Conservation (phyloP, 2,113 vertebrate species). For the Lynx canadensis region DNA sequence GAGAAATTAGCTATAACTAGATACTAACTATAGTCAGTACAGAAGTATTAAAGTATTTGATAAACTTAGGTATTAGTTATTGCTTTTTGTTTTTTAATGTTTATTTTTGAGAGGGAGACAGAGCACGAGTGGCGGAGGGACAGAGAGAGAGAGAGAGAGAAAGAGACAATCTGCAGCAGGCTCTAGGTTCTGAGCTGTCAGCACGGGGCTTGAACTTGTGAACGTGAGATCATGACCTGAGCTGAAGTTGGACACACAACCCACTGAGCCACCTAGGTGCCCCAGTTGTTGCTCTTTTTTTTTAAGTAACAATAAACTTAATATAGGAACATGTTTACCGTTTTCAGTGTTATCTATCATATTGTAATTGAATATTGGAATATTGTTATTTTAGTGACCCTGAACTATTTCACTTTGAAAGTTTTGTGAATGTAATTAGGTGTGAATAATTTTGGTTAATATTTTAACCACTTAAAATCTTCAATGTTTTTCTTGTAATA, state of each 20-base stretch:
- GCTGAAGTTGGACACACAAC: too few relatives aligned
- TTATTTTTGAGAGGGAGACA: too few relatives aligned
- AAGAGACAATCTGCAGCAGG: too few relatives aligned
- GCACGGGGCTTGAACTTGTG: too few relatives aligned
- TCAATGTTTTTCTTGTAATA: not conserved
- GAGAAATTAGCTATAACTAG: not conserved
- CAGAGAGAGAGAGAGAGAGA: too few relatives aligned
- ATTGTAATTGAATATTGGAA: not conserved
- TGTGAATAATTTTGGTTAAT: not conserved
- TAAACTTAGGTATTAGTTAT: not conserved
- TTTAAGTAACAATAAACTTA: conserved; percentile 1
- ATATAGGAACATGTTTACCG: not conserved
- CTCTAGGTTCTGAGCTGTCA: too few relatives aligned
- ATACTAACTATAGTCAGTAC: not conserved
- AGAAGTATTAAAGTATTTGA: not conserved
- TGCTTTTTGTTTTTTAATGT: not conserved
- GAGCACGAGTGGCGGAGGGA: too few relatives aligned
- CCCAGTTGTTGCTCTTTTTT: not conserved
- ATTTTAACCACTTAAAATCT: not conserved
- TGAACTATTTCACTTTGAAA: not conserved
- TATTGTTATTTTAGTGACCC: conserved; percentile 6
- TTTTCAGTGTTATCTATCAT: not conserved
- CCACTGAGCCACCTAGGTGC: too few relatives aligned
- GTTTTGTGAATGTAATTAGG: not conserved
- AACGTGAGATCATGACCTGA: too few relatives aligned